Conservation (phyloP, 2,113 vertebrate genomes). For the Delphinapterus leucas region DNA sequence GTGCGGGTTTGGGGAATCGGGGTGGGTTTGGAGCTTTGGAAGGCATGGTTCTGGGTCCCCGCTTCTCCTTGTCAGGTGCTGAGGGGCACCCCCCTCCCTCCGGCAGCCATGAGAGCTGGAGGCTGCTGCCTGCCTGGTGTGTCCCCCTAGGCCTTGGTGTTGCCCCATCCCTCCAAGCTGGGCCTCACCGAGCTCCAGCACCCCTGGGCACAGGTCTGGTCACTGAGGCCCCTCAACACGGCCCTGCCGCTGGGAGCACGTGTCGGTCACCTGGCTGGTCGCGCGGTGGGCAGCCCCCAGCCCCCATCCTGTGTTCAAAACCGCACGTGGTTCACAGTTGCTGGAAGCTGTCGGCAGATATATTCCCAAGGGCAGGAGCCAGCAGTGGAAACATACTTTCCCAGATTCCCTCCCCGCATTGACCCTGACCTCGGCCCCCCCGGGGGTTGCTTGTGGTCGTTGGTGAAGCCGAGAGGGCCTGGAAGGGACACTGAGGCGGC, state of each 20-base stretch:
- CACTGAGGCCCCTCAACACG: rapidly evolving
- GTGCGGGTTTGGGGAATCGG: neutral
- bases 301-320: slow-evolving; percentile 51
- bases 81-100: rapidly evolving
- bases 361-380: slow-evolving; percentile 39
- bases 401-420: rapidly evolving
- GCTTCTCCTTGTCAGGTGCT: rapidly evolving
- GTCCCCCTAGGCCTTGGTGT: neutral
- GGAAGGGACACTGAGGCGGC: neutral
- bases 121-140: neutral
- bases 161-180: neutral
- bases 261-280: rapidly evolving
- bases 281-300: neutral
- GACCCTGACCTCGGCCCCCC: too few relatives aligned
- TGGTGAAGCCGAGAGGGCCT: rapidly evolving
- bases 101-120: rapidly evolving
- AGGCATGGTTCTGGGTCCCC: neutral
- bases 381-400: neutral
- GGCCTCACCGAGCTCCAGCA: neutral
- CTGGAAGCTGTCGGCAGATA: slow-evolving; percentile 59
- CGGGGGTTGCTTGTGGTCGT: rapidly evolving
- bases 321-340: slow-evolving; percentile 67
- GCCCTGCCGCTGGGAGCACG: rapidly evolving
- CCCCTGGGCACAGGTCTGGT: too few relatives aligned
- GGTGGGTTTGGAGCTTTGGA: neutral